A percentile compares a stretch with the other conserved stretches of the same genome.
phyloP scores from a whole-genome alignment of 2,113 vertebrate genomes.

The Lepus timidus region DNA sequence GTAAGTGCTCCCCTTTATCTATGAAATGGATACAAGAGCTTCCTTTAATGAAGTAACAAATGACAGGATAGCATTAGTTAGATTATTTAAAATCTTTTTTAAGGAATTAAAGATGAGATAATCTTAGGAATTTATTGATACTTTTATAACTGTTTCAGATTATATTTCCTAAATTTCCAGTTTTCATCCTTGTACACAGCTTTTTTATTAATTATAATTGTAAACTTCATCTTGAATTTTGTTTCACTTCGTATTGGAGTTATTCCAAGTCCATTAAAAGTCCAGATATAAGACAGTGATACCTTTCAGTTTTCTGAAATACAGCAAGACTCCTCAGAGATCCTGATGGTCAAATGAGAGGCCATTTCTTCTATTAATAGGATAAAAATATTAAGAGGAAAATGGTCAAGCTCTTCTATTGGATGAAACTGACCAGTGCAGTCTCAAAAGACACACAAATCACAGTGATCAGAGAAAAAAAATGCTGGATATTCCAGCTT shows the following conservation, averaged over 20 bases:
- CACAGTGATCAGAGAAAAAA: background rate
- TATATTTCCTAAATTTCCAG: slow-evolving; percentile 64
- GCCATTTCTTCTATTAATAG: slow-evolving; percentile 31
- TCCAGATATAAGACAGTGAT: background rate
- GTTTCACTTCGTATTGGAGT: slow-evolving; percentile 58
- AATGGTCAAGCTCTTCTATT: background rate
- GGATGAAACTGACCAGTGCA: background rate
- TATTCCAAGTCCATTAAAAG: slow-evolving; percentile 59
- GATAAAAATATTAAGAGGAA: background rate
- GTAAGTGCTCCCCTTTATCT: slow-evolving; percentile 29
- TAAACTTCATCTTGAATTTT: slow-evolving; percentile 55
- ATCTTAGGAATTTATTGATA: slow-evolving; percentile 63
- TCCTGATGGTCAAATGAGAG: background rate
- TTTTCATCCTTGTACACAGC: slow-evolving; percentile 69
- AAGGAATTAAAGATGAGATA: slow-evolving; percentile 67
- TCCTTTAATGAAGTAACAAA: slow-evolving; percentile 62
- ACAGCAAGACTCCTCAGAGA: slow-evolving; percentile 6
- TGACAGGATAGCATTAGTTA: slow-evolving; percentile 41
- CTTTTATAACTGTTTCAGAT: slow-evolving; percentile 71
- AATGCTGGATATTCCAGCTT: slow-evolving; percentile 15
- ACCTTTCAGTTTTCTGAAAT: slow-evolving; percentile 52
- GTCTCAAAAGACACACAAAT: slow-evolving; percentile 17
- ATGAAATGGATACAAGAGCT: slow-evolving; percentile 44
- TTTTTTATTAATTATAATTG: slow-evolving; percentile 70
- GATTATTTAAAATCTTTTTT: slow-evolving; percentile 60